Base-by-base conservation (phyloP, 2,797 vertebrate species). In the Catamblyrhynchus diadema region DNA sequence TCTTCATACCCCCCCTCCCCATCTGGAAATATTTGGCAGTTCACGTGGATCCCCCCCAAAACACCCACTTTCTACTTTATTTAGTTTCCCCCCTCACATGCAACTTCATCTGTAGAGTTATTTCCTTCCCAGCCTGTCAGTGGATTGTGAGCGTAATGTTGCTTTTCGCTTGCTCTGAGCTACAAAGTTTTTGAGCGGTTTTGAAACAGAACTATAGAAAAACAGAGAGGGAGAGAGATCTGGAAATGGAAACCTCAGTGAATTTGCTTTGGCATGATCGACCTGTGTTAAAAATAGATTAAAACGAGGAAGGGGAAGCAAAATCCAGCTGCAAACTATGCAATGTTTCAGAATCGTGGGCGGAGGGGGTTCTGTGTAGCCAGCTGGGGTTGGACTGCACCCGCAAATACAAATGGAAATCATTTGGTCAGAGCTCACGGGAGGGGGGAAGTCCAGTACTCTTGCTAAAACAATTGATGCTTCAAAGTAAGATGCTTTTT, bases 51-150 rank as follows among this genome's bases (percentile, higher is more conserved):
- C 51, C 64, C 62, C 50, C 33, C n/a, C 14, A 42, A 89, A 62
- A 17, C 39, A 59, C 70, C 35, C 39, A 8, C 64, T 61, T 47
- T 32, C 33, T 72, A 56, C 61, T 86, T 75, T 53, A 3, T 77
- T 87, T 70, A 77, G 44, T 90, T 35, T 45, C 21, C 13, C 11
- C 59, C 35, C 22, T 9, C 59, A 18, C 27, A 18, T n/a, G 32
- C 90, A 62, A 10, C 60, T 87, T 79, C 66, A 96, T 90, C 65
- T 23, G 41, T 89, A 86, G 89, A 66, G 81, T 92, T 67, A 30
- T 93, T 89, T 88, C 81, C 85, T 96, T 90, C 81, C 87, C 89
- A 80, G 51, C 50, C 86, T 69, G 78, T 45, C 41, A 77, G 81
- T 21, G 81, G 91, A 93, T 90, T 75, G 62, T 59, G 65, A 90